Evolutionary conservation across 2,888 invertebrate genomes (phyloP).

Genomic region (Hirtodrosophila histrioides): DNA sequence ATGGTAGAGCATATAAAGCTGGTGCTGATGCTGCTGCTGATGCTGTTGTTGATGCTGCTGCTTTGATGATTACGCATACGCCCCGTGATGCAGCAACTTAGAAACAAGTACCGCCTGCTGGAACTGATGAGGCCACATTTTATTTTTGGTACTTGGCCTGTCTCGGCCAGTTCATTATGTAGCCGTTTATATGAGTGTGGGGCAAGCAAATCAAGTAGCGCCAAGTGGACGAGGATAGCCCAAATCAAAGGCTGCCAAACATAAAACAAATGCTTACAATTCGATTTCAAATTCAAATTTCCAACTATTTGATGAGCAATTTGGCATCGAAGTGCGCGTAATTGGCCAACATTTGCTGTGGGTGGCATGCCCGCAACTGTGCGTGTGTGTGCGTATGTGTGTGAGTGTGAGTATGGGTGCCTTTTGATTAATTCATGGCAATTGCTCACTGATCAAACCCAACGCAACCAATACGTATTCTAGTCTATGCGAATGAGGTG

Average conservation of each 20-base stretch:
- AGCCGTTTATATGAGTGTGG: neutral
- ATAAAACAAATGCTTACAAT: slow-evolving; percentile 45
- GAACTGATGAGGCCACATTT: slow-evolving; percentile 39
- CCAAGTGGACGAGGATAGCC: slow-evolving; percentile 6
- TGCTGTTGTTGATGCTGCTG: neutral
- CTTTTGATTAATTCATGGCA: slow-evolving; percentile 62
- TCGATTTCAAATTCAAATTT: slow-evolving; percentile 24
- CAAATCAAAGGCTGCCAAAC: slow-evolving; percentile 22
- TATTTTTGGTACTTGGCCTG: slow-evolving; percentile 34
- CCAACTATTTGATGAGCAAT: slow-evolving; percentile 48
- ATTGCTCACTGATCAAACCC: slow-evolving; percentile 37
- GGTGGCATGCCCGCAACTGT: slow-evolving; percentile 1
- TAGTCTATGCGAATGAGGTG: slow-evolving; percentile 9
- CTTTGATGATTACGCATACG: slow-evolving; percentile 33
- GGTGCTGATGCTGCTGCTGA: neutral
- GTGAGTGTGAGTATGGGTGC: slow-evolving; percentile 5
- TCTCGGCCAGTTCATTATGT: slow-evolving; percentile 23
- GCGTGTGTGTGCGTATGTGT: slow-evolving; percentile 16
- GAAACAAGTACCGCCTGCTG: neutral
- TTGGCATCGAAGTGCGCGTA: slow-evolving; percentile 59
- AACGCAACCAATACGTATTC: neutral
- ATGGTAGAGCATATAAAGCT: slow-evolving; percentile 18
- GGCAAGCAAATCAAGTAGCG: too few species aligned
- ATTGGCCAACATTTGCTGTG: slow-evolving; percentile 60
- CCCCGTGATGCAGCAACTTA: slow-evolving; percentile 7